These are phyloP conservation scores for Monochamus saltuarius DNA, from an alignment of 1,140 invertebrate genomes.

Conservation along the genomic window DNA sequence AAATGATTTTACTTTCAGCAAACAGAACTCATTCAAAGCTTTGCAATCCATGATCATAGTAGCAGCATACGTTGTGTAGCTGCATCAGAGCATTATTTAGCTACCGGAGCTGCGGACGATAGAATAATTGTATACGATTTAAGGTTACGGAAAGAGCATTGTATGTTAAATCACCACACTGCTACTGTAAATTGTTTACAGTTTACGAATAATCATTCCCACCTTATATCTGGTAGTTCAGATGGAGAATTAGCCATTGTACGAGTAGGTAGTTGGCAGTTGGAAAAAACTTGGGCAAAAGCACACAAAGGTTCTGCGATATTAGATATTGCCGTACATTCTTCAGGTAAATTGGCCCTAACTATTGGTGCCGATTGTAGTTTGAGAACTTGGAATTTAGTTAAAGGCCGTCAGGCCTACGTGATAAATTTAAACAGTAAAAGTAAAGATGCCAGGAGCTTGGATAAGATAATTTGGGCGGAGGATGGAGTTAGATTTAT, in stretches of 20 bases:
- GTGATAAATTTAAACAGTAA: conserved; percentile 78
- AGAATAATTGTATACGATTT: conserved; percentile 85
- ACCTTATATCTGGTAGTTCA: conserved; percentile 79
- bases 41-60: conserved; percentile 84
- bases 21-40: conserved; percentile 67
- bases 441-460: conserved; percentile 56
- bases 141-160: conserved; percentile 71
- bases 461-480: conserved; percentile 63
- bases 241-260: conserved; percentile 83
- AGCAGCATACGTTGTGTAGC: conserved; percentile 75
- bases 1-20: conserved; percentile 49
- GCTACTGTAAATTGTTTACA: conserved; percentile 76
- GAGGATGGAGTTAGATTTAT: conserved; percentile 72
- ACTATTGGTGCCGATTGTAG: conserved; percentile 82
- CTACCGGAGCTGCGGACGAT: conserved; percentile 89
- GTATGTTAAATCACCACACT: conserved; percentile 77
- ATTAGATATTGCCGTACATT: conserved; percentile 77
- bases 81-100: conserved; percentile 71
- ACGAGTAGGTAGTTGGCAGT: conserved; percentile 79
- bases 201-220: conserved; percentile 74
- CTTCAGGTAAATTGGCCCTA: conserved; percentile 83
- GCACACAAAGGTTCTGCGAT: conserved; percentile 70
- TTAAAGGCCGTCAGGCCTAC: conserved; percentile 87
- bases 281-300: conserved; percentile 74
- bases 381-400: conserved; percentile 89